Conservation (phyloP, 2,888 invertebrate genomes). For the Eurois occulta region DNA sequence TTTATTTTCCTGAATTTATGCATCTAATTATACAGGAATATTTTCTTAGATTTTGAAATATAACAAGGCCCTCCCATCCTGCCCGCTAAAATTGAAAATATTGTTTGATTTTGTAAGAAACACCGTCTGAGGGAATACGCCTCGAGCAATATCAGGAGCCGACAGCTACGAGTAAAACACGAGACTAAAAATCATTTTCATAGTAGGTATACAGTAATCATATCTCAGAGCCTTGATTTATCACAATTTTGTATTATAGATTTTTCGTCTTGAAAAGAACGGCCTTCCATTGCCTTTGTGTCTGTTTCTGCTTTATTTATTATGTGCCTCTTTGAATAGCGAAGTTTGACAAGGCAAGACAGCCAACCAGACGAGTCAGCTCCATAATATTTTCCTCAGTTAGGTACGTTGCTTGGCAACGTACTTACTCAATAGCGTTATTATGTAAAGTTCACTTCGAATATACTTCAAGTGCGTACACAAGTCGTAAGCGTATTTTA, state of each 20-base stretch:
- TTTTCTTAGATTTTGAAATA: constrained; percentile 10
- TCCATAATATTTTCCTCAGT: not conserved
- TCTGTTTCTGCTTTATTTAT: constrained; percentile 1
- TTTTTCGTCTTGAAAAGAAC: constrained; percentile 10
- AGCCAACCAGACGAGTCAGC: not conserved
- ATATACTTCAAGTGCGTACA: not conserved
- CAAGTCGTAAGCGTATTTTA: not conserved
- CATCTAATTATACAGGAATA: not conserved
- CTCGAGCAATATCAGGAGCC: constrained; percentile 14
- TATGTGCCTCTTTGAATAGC: constrained; percentile 3
- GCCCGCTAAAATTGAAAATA: not conserved
- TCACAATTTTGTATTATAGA: constrained; percentile 18
- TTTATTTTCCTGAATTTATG: not conserved
- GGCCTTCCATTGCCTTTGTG: constrained; percentile 1
- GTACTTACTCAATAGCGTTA: not conserved
- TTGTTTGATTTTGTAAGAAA: constrained; percentile 48
- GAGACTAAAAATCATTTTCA: constrained; percentile 32
- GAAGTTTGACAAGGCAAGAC: constrained; percentile 8
- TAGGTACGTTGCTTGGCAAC: not conserved
- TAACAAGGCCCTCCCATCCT: not conserved
- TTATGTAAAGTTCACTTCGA: not conserved
- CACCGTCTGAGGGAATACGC: constrained; percentile 17
- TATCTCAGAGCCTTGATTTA: constrained; percentile 32
- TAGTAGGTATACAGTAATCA: constrained; percentile 28
- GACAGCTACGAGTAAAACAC: constrained; percentile 12